A percentile compares a stretch with the other conserved stretches of the same genome.
Evolutionary conservation across 2,113 vertebrate species (phyloP).

Genomic region (Procavia capensis): DNA sequence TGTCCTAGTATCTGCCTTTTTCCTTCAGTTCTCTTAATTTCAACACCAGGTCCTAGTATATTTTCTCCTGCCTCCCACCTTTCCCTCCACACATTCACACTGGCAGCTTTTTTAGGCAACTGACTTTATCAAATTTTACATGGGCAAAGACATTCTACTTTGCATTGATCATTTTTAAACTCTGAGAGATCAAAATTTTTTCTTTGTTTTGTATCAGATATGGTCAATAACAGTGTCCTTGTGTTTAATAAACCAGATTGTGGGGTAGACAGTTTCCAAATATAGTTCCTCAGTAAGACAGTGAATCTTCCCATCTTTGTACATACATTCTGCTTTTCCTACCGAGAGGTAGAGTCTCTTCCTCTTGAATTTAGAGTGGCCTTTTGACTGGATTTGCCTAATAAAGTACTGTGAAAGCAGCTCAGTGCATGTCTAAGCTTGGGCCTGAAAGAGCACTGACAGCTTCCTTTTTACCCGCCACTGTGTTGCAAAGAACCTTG

Average conservation of each 20-base stretch:
- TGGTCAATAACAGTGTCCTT: not conserved
- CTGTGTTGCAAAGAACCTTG: not conserved
- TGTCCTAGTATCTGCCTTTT: not conserved
- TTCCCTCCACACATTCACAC: not conserved
- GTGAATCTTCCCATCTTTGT: not conserved
- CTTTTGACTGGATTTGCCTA: not conserved
- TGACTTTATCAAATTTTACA: not conserved
- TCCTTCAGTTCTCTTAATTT: slow-evolving; percentile 9
- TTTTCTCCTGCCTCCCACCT: not conserved
- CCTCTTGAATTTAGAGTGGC: not conserved
- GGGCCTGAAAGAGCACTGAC: not conserved
- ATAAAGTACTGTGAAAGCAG: not conserved
- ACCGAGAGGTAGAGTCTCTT: not conserved
- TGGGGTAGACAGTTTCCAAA: not conserved
- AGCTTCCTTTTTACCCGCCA: not conserved
- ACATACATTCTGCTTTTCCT: not conserved
- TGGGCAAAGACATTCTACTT: not conserved
- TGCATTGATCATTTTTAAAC: not conserved
- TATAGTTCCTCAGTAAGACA: too few relatives aligned
- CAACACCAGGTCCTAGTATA: not conserved
- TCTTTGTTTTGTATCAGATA: slow-evolving; percentile 24
- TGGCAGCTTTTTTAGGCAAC: not conserved
- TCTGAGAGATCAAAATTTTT: not conserved
- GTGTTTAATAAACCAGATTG: not conserved
- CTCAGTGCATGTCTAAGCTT: not conserved